phyloP scores from a whole-genome alignment of 2,888 invertebrate genomes.

The Plebejus melissa region DNA sequence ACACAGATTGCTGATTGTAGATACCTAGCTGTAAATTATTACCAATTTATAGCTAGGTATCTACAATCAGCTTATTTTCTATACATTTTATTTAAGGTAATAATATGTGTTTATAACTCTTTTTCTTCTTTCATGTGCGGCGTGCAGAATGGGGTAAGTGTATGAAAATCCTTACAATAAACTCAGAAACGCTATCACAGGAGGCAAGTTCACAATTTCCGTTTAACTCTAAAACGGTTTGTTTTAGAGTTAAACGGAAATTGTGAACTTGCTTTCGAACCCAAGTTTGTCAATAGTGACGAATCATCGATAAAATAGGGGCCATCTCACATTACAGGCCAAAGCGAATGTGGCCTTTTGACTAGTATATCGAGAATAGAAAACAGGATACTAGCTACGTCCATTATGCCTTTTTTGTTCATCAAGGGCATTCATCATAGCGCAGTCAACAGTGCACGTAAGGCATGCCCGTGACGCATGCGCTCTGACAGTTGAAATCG shows the following conservation, averaged over 20 bases:
- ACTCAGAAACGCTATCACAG: too few relatives aligned
- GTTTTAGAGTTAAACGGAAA: slow-evolving; percentile 17
- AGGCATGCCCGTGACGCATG: too few relatives aligned
- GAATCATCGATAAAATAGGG: background rate
- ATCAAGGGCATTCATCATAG: too few relatives aligned
- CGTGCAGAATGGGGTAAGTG: slow-evolving; percentile 80
- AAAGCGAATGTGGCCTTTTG: background rate
- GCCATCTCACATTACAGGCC: background rate
- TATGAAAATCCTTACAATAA: slow-evolving; percentile 20
- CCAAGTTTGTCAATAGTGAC: background rate
- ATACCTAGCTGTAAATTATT: too few relatives aligned
- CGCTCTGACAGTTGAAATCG: too few relatives aligned
- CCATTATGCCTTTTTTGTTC: too few relatives aligned
- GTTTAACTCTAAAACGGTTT: slow-evolving; percentile 9
- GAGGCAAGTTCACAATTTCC: background rate
- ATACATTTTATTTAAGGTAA: too few relatives aligned
- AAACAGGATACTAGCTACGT: background rate
- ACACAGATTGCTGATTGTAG: too few relatives aligned
- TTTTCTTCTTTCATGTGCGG: slow-evolving; percentile 67
- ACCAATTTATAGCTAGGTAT: too few relatives aligned
- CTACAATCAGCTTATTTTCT: too few relatives aligned
- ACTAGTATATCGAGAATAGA: too few relatives aligned
- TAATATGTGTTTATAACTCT: background rate
- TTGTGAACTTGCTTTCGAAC: slow-evolving; percentile 21
- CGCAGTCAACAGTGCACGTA: too few relatives aligned